These are phyloP conservation scores for Girardinichthys multiradiatus DNA, from an alignment of 2,113 vertebrate genomes.

Conservation along the genomic window DNA sequence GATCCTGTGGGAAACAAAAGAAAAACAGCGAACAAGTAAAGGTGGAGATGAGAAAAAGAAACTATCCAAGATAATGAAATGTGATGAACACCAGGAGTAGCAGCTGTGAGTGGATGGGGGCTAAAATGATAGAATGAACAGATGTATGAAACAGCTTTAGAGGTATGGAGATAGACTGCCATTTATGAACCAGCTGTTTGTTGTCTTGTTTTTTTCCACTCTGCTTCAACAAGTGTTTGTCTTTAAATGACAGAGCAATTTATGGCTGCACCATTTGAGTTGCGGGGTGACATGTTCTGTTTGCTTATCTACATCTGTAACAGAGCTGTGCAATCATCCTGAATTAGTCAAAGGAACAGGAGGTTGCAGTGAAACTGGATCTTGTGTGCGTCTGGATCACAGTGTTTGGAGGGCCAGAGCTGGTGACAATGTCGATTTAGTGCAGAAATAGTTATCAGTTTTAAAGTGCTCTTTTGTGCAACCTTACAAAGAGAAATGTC, in stretches of 20 bases:
- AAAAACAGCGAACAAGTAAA: constrained; percentile 1
- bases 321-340: constrained; percentile 45
- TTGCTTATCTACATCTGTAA: constrained; percentile 56
- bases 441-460: background rate
- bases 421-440: background rate
- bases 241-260: constrained; percentile 39
- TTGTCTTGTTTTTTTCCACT: background rate
- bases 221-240: constrained; percentile 39
- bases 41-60: background rate
- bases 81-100: constrained; percentile 16
- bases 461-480: background rate
- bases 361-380: constrained; percentile 56
- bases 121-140: constrained; percentile 8
- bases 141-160: constrained; percentile 24
- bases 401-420: background rate
- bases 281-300: constrained; percentile 16
- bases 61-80: constrained; percentile 23
- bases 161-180: constrained; percentile 9
- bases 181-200: constrained; percentile 49
- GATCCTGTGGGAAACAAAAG: constrained; percentile 7
- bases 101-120: constrained; percentile 1
- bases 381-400: constrained; percentile 8
- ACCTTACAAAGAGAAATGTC: background rate
- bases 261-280: constrained; percentile 19
- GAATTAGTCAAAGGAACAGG: constrained; percentile 64